These are phyloP conservation scores for Clinocottus analis DNA, from an alignment of 2,113 vertebrate species.

Conservation along the genomic window DNA sequence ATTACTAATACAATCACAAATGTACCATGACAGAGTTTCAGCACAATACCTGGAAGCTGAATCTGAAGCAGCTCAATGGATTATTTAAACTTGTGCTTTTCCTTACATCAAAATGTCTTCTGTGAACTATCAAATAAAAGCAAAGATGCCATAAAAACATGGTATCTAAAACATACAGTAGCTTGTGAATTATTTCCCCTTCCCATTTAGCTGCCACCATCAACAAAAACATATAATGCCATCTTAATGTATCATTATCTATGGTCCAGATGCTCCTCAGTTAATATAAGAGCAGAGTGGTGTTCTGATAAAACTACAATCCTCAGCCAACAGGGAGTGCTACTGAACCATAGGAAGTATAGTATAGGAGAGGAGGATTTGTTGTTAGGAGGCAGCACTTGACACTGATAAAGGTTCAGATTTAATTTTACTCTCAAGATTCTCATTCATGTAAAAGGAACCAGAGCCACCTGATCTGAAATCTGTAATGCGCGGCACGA, in stretches of 20 bases:
- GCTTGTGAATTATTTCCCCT: neutral
- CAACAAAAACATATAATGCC: neutral
- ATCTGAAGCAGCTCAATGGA: neutral
- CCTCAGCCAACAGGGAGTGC: slow-evolving; percentile 60
- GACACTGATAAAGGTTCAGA: slow-evolving; percentile 32
- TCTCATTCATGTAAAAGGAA: slow-evolving; percentile 27
- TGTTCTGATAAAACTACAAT: slow-evolving; percentile 17
- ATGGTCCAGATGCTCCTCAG: neutral
- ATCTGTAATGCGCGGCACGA: slow-evolving; percentile 33
- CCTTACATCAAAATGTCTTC: neutral
- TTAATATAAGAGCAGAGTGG: neutral
- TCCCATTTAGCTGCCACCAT: neutral
- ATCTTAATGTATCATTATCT: neutral
- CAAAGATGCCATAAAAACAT: neutral
- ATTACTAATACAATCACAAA: too few species aligned
- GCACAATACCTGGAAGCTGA: neutral
- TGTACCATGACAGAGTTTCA: too few species aligned
- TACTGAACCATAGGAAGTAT: slow-evolving; percentile 34
- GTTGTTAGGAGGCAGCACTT: neutral
- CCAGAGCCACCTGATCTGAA: slow-evolving; percentile 57
- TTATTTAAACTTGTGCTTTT: neutral
- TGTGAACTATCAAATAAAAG: neutral
- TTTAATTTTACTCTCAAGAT: slow-evolving; percentile 31
- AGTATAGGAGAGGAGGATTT: neutral
- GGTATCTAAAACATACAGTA: neutral